phyloP scores from a whole-genome alignment of 2,113 vertebrate species.

The Ondatra zibethicus region DNA sequence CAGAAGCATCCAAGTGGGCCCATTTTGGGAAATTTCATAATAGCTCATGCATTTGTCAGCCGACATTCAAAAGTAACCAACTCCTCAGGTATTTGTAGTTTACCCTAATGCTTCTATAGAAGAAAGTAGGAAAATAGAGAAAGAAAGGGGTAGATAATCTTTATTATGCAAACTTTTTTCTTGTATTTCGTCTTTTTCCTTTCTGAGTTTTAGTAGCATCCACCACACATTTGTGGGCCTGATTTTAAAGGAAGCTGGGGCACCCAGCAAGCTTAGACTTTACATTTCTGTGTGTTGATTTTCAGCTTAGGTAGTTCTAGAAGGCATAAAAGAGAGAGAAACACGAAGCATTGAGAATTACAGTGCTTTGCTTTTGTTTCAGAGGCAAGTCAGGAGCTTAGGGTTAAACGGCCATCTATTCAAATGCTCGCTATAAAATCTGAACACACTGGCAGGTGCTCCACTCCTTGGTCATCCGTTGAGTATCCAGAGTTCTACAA shows the following conservation, averaged over 20 bases:
- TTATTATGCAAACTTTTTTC: slow-evolving; percentile 89
- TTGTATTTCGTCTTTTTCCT: slow-evolving; percentile 76
- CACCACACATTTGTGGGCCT: slow-evolving; percentile 81
- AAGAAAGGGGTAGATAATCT: slow-evolving; percentile 84
- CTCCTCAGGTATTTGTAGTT: slow-evolving; percentile 90
- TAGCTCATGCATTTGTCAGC: slow-evolving; percentile 81
- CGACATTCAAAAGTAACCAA: slow-evolving; percentile 84
- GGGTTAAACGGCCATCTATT: slow-evolving; percentile 76
- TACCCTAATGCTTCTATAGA: slow-evolving; percentile 86
- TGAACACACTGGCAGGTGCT: slow-evolving; percentile 81
- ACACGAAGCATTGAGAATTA: slow-evolving; percentile 74
- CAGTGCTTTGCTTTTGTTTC: slow-evolving; percentile 77
- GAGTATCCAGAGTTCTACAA: slow-evolving; percentile 80
- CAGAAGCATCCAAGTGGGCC: slow-evolving; percentile 77
- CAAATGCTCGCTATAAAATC: slow-evolving; percentile 77
- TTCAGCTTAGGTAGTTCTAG: slow-evolving; percentile 79
- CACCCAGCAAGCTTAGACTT: slow-evolving; percentile 77
- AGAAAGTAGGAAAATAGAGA: slow-evolving; percentile 81
- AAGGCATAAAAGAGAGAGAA: slow-evolving; percentile 73
- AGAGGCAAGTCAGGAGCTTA: slow-evolving; percentile 68
- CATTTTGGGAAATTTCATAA: slow-evolving; percentile 75
- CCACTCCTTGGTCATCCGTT: slow-evolving; percentile 79
- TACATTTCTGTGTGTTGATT: slow-evolving; percentile 79
- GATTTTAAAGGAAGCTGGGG: slow-evolving; percentile 78
- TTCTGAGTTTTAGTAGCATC: slow-evolving; percentile 76